Base-by-base conservation (phyloP, 2,888 invertebrate genomes). In the Polydesmus complanatus region DNA sequence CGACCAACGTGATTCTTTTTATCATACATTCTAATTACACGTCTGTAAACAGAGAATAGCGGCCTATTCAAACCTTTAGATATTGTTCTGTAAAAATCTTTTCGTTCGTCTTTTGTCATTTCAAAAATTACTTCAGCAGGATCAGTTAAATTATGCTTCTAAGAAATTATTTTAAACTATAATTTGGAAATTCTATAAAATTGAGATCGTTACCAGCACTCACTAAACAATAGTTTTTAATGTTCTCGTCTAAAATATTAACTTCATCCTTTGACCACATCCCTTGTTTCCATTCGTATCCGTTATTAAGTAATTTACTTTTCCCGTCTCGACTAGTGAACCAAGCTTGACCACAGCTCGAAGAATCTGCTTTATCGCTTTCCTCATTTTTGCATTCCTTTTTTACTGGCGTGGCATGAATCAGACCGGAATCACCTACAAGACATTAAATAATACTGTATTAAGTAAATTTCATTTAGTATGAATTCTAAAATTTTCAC, bases 11-110 rank as follows among this genome's bases (percentile, higher is more conserved):
- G 74, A 66, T 77, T 77, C 66, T 75, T 74, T 66, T 73, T 71
- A 66, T 77, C 77, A 66, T 77, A 77, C 75, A 77, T 74, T 60
- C 77, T 69, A 18, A 76, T 73, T 1, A 75, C 75, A 47, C 77
- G 67, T 48, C 76, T 66, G 63, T 77, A 77, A 21, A 77, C 75
- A 57, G 75, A 74, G 64, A 76, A 76, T 58, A 77, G 67, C 1
- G 77, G 77, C 2, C 77, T 68, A 64, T 76, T 72, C 22, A 77
- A 67, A 8, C 76, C 77, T 60, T 69, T 68, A 2, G 76, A 75
- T 49, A 76, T 67, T 1, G 71, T 71, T 27, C 75, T 68, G 65
- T 77, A 77, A 66, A 77, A 77, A 61, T 77, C 74, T 66, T 76
- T 76, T 53, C 77, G 65, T 65, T 75, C 75, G 65, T 76, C 76